These are phyloP conservation scores for Syndactyla subalaris DNA, from an alignment of 2,797 vertebrate genomes.

Conservation along the genomic window DNA sequence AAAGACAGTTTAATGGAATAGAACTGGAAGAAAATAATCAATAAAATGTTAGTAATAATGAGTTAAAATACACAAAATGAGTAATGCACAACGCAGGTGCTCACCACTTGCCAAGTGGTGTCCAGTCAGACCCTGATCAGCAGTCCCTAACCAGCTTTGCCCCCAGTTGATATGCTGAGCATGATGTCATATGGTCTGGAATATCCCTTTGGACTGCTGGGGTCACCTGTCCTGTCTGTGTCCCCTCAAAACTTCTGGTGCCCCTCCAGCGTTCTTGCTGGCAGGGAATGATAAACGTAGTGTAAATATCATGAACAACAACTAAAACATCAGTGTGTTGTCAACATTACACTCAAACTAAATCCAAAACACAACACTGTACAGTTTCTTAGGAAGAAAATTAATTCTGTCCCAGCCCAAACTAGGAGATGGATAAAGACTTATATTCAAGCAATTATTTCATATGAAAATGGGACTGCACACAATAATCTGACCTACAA, in stretches of 20 bases:
- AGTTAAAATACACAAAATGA: accelerated
- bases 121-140: not conserved
- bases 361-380: not conserved
- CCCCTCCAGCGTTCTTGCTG: not conserved
- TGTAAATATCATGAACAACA: not conserved
- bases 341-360: not conserved
- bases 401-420: not conserved
- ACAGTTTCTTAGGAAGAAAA: not conserved
- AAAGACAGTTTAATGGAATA: not conserved
- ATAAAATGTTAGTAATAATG: not conserved
- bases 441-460: not conserved
- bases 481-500: not conserved
- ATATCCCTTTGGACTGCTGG: not conserved
- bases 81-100: not conserved
- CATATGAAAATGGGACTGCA: not conserved
- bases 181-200: not conserved
- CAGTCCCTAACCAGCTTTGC: not conserved
- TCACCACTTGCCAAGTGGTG: not conserved
- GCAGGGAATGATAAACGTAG: not conserved
- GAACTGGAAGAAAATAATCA: not conserved
- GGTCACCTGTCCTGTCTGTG: not conserved
- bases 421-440: not conserved
- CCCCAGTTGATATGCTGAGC: not conserved
- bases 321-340: not conserved
- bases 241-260: not conserved